A percentile compares a stretch with the other conserved stretches of the same genome.
Evolutionary conservation across 2,113 vertebrate genomes (phyloP).

Genomic region (Circaetus cinerascens): DNA sequence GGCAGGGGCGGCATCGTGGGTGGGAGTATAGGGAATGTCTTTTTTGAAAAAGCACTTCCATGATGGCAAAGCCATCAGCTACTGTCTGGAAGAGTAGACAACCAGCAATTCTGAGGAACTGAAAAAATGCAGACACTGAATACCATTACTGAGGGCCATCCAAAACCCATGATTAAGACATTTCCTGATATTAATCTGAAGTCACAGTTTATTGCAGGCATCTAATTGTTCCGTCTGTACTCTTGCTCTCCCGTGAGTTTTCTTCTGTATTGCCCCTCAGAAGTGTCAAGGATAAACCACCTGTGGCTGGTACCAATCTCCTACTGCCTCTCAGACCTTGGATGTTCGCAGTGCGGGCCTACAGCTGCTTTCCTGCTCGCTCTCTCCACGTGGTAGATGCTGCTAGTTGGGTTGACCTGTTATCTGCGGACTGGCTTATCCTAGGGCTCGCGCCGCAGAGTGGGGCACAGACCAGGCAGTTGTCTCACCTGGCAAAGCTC

Average conservation of each 20-base stretch:
- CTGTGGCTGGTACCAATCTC: not conserved
- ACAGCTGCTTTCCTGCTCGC: not conserved
- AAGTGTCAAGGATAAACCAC: not conserved
- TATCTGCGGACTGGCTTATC: not conserved
- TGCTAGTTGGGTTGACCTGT: not conserved
- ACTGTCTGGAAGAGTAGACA: not conserved
- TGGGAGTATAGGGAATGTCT: not conserved
- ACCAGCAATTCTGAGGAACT: not conserved
- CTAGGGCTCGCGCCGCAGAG: not conserved
- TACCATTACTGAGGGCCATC: not conserved
- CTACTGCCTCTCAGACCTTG: not conserved
- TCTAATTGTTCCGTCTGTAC: not conserved
- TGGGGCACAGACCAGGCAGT: not conserved
- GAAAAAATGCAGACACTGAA: not conserved
- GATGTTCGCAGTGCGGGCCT: not conserved
- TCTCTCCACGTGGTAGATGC: not conserved
- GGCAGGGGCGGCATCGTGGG: accelerated
- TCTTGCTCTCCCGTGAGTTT: not conserved
- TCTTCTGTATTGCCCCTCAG: not conserved
- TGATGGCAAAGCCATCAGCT: not conserved
- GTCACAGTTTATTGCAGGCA: not conserved
- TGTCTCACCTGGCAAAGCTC: not conserved
- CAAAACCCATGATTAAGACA: not conserved
- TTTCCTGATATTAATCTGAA: not conserved
- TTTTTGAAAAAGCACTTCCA: not conserved